Percentiles rank a stretch among this genome's conserved stretches.
Conservation (phyloP, 2,113 vertebrate genomes). For the Aythya baeri region DNA sequence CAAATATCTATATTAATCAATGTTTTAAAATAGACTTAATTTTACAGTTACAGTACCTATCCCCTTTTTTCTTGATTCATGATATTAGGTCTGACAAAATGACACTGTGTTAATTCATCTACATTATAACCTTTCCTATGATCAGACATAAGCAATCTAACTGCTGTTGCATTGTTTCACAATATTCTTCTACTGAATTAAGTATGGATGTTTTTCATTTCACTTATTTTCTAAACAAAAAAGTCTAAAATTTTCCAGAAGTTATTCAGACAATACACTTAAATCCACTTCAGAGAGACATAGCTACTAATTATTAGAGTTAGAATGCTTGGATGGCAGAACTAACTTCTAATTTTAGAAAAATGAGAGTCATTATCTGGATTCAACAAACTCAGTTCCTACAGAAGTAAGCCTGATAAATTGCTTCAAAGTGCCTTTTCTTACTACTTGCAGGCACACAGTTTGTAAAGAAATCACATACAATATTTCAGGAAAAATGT, state of each 20-base stretch:
- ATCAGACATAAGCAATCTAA: background rate
- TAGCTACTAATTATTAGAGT: background rate
- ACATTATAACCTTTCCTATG: background rate
- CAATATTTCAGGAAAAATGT: background rate
- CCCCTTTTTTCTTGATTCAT: background rate
- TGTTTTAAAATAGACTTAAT: background rate
- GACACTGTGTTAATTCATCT: background rate
- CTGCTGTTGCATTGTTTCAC: background rate
- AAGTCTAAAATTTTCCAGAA: background rate
- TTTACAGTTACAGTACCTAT: background rate
- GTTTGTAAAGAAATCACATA: background rate
- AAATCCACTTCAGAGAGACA: background rate
- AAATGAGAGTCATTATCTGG: background rate
- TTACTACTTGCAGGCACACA: background rate
- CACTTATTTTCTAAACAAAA: background rate
- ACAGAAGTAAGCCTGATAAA: background rate
- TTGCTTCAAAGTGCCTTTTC: background rate
- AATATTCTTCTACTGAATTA: background rate
- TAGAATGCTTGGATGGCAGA: background rate
- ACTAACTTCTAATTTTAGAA: constrained; percentile 45
- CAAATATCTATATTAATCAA: background rate
- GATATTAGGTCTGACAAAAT: background rate
- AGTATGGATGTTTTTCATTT: background rate
- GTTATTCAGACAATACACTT: background rate
- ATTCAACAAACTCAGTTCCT: background rate